Conservation (phyloP, 2,113 vertebrate species). For the Callionymus lyra region DNA sequence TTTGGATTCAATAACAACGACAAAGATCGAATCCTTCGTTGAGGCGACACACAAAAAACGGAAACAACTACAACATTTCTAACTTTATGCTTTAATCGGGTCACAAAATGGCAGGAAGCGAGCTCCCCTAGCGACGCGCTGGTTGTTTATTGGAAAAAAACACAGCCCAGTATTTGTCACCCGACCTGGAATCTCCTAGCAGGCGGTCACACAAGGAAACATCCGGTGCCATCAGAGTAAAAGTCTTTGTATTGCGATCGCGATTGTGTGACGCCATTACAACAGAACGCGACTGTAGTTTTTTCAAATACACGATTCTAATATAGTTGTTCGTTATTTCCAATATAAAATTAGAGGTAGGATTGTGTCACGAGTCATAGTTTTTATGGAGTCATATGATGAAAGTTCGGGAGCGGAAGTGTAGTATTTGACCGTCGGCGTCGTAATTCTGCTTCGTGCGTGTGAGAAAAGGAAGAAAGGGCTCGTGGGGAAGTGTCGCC, state of each 20-base stretch:
- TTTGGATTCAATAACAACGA: too few species aligned
- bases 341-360: too few species aligned
- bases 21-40: too few species aligned
- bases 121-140: constrained; percentile 8
- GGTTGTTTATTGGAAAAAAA: constrained; percentile 33
- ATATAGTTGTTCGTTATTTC: too few species aligned
- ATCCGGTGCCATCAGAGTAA: constrained; percentile 31
- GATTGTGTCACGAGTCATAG: neutral
- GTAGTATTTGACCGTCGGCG: constrained; percentile 45
- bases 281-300: too few species aligned
- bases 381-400: constrained; percentile 20
- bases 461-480: constrained; percentile 58
- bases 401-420: constrained; percentile 45
- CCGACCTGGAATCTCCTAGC: constrained; percentile 8
- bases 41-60: too few species aligned
- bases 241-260: neutral
- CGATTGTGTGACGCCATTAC: too few species aligned
- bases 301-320: too few species aligned
- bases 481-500: constrained; percentile 25
- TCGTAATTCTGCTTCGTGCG: constrained; percentile 47
- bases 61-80: constrained; percentile 1
- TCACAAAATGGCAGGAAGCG: constrained; percentile 69
- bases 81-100: constrained; percentile 4
- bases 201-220: constrained; percentile 17
- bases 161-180: constrained; percentile 41